Evolutionary conservation across 1,140 invertebrate species (phyloP), one percentile per base, ranked within the genome.

Genomic region (Anadara kagoshimensis): DNA sequence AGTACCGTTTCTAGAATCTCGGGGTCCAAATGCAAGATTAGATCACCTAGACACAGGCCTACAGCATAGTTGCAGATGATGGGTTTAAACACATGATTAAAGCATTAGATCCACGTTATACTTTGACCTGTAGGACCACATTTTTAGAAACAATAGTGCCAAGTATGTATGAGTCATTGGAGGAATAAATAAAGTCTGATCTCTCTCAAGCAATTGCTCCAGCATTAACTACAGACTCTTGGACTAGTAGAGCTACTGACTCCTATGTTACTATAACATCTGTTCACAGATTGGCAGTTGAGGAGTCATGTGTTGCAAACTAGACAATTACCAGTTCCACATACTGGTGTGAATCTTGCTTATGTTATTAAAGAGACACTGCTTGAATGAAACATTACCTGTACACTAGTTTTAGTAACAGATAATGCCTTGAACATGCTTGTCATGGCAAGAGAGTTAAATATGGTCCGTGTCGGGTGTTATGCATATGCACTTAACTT

Each of bases 201-300:
- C 51, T 53, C 7, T 22, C 7, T 7, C 5, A 5, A 7, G 53
- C 54, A 14, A 1, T 1, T 2, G 10, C 14, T 4, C 43, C 51
- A 26, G 44, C 68, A 26, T n/a, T 70, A 16, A 70, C 69, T 2
- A 64, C 29, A 26, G 59, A 64, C 29, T 29, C 47, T 1, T 65
- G 69, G 69, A 72, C 49, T 1, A 2, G n/a, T 10, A 29, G 47
- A 29, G 29, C 36, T 2, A 72, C 61, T 5, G 61, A 64, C 18
- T 62, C 58, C 22, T 72, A 64, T 62, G 41, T 64, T 10, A 72
- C 62, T n/a, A 56, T 72, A 20, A 65, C 69, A 24, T 24, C 51
- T 10, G 5, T 14, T 0, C 26, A 56, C 64, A 22, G 61, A 72
- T 14, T 64, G 59, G 47, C 7, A 26, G 0, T 1, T 64, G 7